Evolutionary conservation across 2,797 vertebrate genomes (phyloP), one percentile per base, ranked within the genome.

Genomic region (Spinus olivaceus): DNA sequence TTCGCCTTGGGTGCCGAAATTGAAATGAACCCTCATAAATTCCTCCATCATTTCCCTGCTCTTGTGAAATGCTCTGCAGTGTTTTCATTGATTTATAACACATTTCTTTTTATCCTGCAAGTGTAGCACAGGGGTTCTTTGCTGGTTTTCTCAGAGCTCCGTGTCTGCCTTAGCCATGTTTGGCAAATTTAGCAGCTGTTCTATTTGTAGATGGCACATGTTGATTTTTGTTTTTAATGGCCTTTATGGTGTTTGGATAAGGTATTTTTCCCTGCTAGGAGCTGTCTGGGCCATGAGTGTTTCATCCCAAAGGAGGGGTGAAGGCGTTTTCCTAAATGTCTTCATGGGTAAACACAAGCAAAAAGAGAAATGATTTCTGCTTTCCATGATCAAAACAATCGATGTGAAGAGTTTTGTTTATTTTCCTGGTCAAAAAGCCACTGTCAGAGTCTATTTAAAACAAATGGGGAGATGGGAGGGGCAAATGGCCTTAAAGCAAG

Each of bases 371-470:
- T 13, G 46, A 86, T 81, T 94, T 96, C 80, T 94, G 70, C 53
- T 95, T 96, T 97, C 84, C 81, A 10, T 39, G 93, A 90, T 81
- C 95, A 93, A 96, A 96, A 95, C 87, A 95, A 97, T 97, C 96
- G 79, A 72, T 89, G 83, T 88, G 95, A 96, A 86, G 85, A 97
- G 90, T 96, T 93, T 89, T 98, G 96, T 97, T 98, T 98, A 98
- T 98, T 97, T 98, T 98, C 94, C 88, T 96, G 97, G 96, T 97
- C 96, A 97, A 97, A 97, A 97, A 97, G 96, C 95, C 95, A 95
- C 96, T 97, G 96, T 98, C 96, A 97, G 95, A 97, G 90, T 96
- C 94, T 95, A 94, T 97, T 97, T 97, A 92, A 94, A 95, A 88
- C 76, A 91, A 95, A 93, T 89, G 88, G 92, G 28, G 80, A 86